A percentile compares a stretch with the other conserved stretches of the same genome.
phyloP scores from a whole-genome alignment of 2,888 invertebrate species.

The Hydraecia micacea region DNA sequence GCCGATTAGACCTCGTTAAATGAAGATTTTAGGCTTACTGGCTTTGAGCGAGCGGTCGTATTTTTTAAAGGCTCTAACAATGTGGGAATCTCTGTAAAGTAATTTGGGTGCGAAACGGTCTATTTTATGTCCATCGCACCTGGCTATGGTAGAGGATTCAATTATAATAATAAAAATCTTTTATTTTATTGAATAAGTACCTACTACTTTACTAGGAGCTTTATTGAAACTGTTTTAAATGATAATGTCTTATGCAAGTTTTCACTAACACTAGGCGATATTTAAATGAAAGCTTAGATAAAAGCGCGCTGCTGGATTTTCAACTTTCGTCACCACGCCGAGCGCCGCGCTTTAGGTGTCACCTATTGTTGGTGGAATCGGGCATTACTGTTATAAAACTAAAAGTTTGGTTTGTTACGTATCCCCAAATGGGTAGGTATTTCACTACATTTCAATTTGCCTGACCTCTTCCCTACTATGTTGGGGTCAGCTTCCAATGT shows the following conservation, averaged over 20 bases:
- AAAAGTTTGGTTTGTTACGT: not conserved
- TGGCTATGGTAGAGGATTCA: not conserved
- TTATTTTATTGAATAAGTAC: slow-evolving; percentile 6
- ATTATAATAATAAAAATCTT: slow-evolving; percentile 2
- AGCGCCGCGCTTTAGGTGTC: not conserved
- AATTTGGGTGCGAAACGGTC: slow-evolving; percentile 5
- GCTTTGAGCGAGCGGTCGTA: slow-evolving; percentile 31
- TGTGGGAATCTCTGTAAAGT: slow-evolving; percentile 23
- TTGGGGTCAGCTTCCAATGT: not conserved
- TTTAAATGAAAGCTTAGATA: not conserved
- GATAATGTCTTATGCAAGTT: not conserved
- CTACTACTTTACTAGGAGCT: not conserved
- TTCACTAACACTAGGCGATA: not conserved
- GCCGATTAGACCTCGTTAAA: slow-evolving; percentile 64
- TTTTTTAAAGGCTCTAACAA: slow-evolving; percentile 38
- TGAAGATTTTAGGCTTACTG: slow-evolving; percentile 59
- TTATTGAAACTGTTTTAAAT: not conserved
- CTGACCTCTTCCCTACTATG: not conserved
- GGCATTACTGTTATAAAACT: not conserved
- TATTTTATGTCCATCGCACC: slow-evolving; percentile 22
- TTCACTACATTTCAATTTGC: not conserved
- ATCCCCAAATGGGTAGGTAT: not conserved
- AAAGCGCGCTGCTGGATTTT: too few relatives aligned
- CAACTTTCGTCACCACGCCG: too few relatives aligned
- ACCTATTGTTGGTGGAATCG: not conserved